Percentiles rank a stretch among this genome's conserved stretches.
Evolutionary conservation across 2,797 vertebrate species (phyloP).

Genomic region (Gymnothorax javanicus): DNA sequence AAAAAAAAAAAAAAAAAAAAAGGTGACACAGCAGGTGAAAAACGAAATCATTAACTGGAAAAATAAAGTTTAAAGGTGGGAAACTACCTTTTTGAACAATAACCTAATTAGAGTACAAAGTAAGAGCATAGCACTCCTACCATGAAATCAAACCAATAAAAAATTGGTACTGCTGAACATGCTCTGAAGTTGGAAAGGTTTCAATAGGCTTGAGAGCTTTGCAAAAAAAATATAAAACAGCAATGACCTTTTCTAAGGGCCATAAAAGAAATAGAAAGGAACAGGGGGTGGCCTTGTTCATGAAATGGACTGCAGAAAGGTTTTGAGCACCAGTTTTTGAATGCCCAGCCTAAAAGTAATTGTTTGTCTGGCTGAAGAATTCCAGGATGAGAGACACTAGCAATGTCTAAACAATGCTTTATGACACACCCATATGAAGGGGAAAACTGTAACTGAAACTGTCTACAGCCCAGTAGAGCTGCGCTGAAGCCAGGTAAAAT

Average conservation of each 20-base stretch:
- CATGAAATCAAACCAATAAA: background rate
- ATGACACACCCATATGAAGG: background rate
- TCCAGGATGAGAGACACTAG: background rate
- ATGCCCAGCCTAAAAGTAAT: background rate
- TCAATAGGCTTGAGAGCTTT: too few relatives aligned
- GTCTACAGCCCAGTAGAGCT: background rate
- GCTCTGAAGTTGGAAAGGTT: too few relatives aligned
- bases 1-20: background rate
- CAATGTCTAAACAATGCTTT: background rate
- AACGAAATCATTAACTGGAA: background rate
- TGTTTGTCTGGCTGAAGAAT: background rate
- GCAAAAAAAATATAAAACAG: background rate
- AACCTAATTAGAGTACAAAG: background rate
- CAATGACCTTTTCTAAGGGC: background rate
- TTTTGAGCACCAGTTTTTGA: background rate
- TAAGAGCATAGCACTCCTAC: background rate
- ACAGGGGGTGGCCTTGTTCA: background rate
- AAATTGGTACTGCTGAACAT: background rate
- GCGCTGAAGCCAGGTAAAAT: background rate
- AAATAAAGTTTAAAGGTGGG: background rate
- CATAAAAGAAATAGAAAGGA: background rate
- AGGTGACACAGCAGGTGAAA: background rate
- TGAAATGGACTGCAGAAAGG: background rate
- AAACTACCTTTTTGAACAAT: background rate
- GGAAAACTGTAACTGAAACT: background rate